phyloP scores from a whole-genome alignment of 1,140 invertebrate genomes.

The Neomicropteryx cornuta region DNA sequence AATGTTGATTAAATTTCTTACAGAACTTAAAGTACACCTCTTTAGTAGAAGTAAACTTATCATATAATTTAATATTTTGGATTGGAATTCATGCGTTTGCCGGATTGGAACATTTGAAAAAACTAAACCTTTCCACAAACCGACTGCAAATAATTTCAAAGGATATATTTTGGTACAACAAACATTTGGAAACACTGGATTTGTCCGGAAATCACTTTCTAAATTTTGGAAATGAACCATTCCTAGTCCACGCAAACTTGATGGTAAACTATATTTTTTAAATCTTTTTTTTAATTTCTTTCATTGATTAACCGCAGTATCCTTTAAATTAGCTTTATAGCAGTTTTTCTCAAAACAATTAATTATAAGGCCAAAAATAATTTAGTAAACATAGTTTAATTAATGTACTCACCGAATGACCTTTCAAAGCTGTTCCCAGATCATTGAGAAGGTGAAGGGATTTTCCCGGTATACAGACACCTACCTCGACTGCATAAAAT shows the following conservation, averaged over 20 bases:
- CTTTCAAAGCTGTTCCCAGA: too few relatives aligned
- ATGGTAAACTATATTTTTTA: constrained; percentile 7
- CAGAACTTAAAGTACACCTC: constrained; percentile 28
- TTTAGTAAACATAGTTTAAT: neutral
- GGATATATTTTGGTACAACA: constrained; percentile 34
- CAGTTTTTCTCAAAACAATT: too few relatives aligned
- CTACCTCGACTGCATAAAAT: too few relatives aligned
- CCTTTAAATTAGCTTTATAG: too few relatives aligned
- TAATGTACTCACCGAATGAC: neutral
- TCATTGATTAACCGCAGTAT: too few relatives aligned
- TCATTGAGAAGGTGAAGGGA: too few relatives aligned
- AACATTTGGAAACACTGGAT: constrained; percentile 24
- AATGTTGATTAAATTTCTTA: too few relatives aligned
- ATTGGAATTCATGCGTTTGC: constrained; percentile 34
- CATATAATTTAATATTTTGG: constrained; percentile 36
- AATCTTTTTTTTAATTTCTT: neutral
- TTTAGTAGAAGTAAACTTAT: constrained; percentile 27
- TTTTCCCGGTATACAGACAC: too few relatives aligned
- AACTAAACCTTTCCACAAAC: constrained; percentile 31
- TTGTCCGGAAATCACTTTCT: constrained; percentile 35
- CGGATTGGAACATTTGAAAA: constrained; percentile 24
- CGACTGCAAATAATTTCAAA: constrained; percentile 25
- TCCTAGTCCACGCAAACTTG: constrained; percentile 30
- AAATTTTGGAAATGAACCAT: constrained; percentile 29
- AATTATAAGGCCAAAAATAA: too few relatives aligned